Evolutionary conservation across 2,113 vertebrate species (phyloP).

Genomic region (Aegypius monachus): DNA sequence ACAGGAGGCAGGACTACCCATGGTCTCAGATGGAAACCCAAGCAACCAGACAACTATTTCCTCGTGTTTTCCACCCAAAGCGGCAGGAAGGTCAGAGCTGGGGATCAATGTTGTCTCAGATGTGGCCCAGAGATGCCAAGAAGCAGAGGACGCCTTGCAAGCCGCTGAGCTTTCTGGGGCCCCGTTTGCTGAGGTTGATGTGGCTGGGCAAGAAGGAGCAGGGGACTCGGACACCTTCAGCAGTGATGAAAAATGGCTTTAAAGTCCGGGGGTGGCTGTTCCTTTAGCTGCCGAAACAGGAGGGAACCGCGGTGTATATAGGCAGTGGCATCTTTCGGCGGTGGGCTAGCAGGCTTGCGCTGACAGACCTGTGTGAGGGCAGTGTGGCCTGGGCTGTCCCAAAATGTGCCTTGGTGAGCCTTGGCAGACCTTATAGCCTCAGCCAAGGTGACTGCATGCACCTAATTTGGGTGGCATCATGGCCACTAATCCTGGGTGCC

Average conservation of each 20-base stretch:
- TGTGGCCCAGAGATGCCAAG: neutral
- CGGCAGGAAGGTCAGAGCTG: neutral
- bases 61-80: neutral
- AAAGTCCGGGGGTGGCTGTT: neutral
- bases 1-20: neutral
- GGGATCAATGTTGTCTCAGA: neutral
- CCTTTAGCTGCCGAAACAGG: rapidly evolving
- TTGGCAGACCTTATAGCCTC: neutral
- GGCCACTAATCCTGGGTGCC: neutral
- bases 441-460: neutral
- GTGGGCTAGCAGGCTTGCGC: neutral
- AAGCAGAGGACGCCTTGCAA: neutral
- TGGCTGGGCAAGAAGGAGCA: neutral
- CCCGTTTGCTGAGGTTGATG: neutral
- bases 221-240: neutral
- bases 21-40: neutral
- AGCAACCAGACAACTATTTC: neutral
- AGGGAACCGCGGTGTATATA: rapidly evolving
- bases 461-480: neutral
- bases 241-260: neutral
- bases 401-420: neutral
- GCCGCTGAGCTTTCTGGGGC: neutral
- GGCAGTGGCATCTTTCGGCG: too few relatives aligned
- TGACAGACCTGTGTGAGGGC: neutral
- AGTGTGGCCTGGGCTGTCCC: neutral